Base-by-base conservation (phyloP, 1,140 invertebrate species). In the Apis dorsata region DNA sequence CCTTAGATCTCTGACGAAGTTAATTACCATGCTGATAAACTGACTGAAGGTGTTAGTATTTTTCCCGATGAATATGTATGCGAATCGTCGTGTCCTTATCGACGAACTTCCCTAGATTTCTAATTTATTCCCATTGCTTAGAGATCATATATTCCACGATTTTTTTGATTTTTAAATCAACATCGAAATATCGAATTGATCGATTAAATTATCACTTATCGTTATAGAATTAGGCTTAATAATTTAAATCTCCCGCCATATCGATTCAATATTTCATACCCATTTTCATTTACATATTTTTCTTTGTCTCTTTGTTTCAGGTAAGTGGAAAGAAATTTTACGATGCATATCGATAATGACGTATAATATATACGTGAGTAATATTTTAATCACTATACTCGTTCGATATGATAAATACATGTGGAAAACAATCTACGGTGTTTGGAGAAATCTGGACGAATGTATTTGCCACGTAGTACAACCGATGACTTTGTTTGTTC, bases 261-360 rank as follows among this genome's bases (percentile, higher is more conserved):
- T 21, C 21, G 21, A 60, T 2, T 10, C 19, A 60, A 34, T 3
- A 44, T 44, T 44, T 0, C 12, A 53, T 55, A 55, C 1, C 15
- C 10, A 55, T 55, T 55, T 55, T 13, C 11, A 2, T 55, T 34
- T 24, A 24, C 24, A 24, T 24, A 24, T 12, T 53, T 53, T 53
- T 24, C 13, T 5, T 13, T 63, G 2, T 24, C 24, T 85, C 24
- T 79, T n/a, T 78, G 83, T 88, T 88, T 85, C 83, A 88, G 87
- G 87, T 88, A 82, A 88, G 87, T 88, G 28, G 15, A 2, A 13
- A 28, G 12, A 65, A 55, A 55, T 44, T 34, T 66, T 59, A 1
- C 49, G 19, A 3, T 7, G 7, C 8, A 13, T 8, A 75, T 24
- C 59, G 28, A 74, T 55, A 65, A 72, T 44, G 4, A 44, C 34